A percentile compares a stretch with the other conserved stretches of the same genome.
Conservation (phyloP, 2,888 invertebrate species). For the Athalia rosae region DNA sequence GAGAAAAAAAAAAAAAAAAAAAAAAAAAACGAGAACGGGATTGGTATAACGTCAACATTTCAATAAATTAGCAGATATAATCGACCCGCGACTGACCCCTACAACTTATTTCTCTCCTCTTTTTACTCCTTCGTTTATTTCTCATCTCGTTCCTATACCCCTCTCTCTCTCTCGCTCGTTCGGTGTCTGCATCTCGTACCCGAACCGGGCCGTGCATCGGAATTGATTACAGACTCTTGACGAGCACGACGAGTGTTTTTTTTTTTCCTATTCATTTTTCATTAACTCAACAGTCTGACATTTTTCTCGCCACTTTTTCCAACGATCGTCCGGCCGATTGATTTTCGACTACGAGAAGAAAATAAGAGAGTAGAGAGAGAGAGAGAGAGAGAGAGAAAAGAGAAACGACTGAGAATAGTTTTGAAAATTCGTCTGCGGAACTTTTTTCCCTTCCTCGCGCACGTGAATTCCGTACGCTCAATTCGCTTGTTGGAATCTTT, state of each 20-base stretch:
- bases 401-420: background rate
- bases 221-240: background rate
- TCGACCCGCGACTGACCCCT: conserved; percentile 70
- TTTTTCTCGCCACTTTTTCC: no score
- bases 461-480: no score
- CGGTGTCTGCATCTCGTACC: background rate
- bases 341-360: no score
- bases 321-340: no score
- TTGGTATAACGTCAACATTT: conserved; percentile 70
- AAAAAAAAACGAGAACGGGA: conserved; percentile 60
- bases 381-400: background rate
- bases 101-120: conserved; percentile 57
- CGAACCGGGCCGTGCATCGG: background rate
- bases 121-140: background rate
- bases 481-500: conserved; percentile 52
- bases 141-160: background rate
- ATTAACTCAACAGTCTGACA: background rate
- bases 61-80: conserved; percentile 72
- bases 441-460: no score
- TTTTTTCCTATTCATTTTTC: background rate
- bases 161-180: background rate
- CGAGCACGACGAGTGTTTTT: background rate
- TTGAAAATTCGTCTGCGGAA: background rate
- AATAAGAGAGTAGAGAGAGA: no score
- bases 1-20: no score